Base-by-base conservation (phyloP, 2,113 vertebrate genomes). In the Hucho hucho region DNA sequence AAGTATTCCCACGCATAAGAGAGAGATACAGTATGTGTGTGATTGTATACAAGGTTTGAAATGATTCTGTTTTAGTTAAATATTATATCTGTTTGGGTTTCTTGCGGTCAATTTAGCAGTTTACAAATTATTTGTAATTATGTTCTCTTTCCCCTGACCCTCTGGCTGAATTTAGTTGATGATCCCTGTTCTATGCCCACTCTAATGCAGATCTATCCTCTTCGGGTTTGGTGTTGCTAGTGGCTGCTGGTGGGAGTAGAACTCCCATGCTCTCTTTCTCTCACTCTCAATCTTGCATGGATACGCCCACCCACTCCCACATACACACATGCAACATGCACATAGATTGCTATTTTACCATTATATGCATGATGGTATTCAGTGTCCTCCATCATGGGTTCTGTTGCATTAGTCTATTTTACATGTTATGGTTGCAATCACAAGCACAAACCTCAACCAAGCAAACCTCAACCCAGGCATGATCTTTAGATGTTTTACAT, bases 201-300 rank as follows among this genome's bases (percentile, higher is more conserved):
- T 53, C 1, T 32, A 53, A 12, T 74, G 32, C 61, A 14, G 24
- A 47, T 65, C 47, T 16, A 65, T 1, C 4, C 16, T 20, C 25
- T 70, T 32, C 43, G 24, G n/a, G 32, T 46, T 59, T 9, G 53
- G 68, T 80, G 47, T 37, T 61, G 64, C 58, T 28, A 9, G 70
- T 68, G 72, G 64, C 64, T 70, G 70, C 65, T 77, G 67, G 83
- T 78, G 63, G 81, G 85, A 79, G 75, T 68, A 72, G 28, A 84
- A 70, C 79, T 2, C 79, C 77, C 47, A 2, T 65, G 0, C 49
- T 46, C 73, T 49, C 6, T 67, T 18, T 37, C 26, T 26, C 63
- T 26, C 26, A 16, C 29, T 67, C 28, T 67, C 20, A 69, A 63
- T 72, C 47, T 37, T 47, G 43, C 80, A 24, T 70, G 53, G 2